These are phyloP conservation scores for Dasysyrphus tricinctus DNA, from an alignment of 2,888 invertebrate genomes.

Conservation along the genomic window DNA sequence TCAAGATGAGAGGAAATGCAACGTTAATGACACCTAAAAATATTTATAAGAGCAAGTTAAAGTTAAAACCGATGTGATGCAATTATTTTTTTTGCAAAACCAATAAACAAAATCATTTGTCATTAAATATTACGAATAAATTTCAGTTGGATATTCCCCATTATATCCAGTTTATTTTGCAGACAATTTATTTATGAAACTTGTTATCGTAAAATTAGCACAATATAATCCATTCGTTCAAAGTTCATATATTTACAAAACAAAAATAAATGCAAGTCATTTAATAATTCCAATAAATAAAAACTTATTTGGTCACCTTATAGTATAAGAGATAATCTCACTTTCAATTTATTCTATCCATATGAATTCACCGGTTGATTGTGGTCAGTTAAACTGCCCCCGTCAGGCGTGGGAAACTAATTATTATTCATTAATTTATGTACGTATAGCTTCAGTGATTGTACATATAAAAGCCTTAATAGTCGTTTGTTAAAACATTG, in stretches of 20 bases:
- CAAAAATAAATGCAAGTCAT: background rate
- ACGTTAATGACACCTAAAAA: background rate
- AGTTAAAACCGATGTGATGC: background rate
- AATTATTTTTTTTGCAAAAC: background rate
- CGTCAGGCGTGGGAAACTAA: constrained; percentile 23
- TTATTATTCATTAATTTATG: constrained; percentile 28
- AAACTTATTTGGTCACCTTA: constrained; percentile 6
- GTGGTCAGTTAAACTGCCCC: constrained; percentile 17
- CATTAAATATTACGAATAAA: constrained; percentile 1
- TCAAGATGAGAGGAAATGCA: background rate
- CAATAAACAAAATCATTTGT: constrained; percentile 5
- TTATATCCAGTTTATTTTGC: constrained; percentile 4
- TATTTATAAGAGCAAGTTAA: background rate
- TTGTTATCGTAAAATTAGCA: constrained; percentile 9
- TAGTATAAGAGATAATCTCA: constrained; percentile 1
- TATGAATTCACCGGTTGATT: constrained; percentile 15
- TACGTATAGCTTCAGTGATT: background rate
- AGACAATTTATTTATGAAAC: constrained; percentile 6
- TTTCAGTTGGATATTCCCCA: background rate
- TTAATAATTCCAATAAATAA: background rate
- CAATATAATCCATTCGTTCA: background rate
- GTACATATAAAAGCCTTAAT: background rate
- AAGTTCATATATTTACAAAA: constrained; percentile 4
- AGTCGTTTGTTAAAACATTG: constrained; percentile 12
- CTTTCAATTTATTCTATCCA: constrained; percentile 24